Conservation (phyloP, 2,797 vertebrate species). For the Lithobates sylvaticus region DNA sequence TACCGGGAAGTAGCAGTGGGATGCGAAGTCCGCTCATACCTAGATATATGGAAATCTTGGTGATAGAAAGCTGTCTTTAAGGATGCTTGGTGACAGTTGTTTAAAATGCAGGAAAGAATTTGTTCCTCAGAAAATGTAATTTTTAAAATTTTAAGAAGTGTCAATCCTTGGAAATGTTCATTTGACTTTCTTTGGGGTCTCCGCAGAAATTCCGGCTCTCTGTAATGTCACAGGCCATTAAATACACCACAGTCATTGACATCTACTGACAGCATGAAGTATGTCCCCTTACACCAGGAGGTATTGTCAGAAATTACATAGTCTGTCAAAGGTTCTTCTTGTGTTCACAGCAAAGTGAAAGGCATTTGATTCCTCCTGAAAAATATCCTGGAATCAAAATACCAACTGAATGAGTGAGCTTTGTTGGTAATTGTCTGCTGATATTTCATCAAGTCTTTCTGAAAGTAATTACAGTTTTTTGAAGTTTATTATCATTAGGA, state of each 20-base stretch:
- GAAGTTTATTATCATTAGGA: conserved; percentile 50
- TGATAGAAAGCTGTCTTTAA: not conserved
- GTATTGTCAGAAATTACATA: conserved; percentile 45
- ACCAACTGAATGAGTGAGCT: conserved; percentile 40
- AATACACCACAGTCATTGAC: conserved; percentile 18
- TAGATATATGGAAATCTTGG: not conserved
- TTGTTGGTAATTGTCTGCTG: conserved; percentile 53
- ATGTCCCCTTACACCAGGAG: conserved; percentile 31
- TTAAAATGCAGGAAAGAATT: not conserved
- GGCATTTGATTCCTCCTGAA: conserved; percentile 50
- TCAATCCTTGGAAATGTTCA: not conserved
- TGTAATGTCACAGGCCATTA: conserved; percentile 14
- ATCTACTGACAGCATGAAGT: conserved; percentile 39
- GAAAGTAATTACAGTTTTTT: conserved; percentile 56
- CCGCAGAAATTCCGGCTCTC: conserved; percentile 3
- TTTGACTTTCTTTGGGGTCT: not conserved
- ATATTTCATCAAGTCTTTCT: conserved; percentile 54
- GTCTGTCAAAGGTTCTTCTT: conserved; percentile 54
- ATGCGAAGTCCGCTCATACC: not conserved
- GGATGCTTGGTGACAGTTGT: not conserved
- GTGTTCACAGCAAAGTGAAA: conserved; percentile 34
- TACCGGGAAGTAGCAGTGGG: too few relatives aligned
- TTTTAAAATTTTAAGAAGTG: not conserved
- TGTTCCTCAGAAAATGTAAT: not conserved
- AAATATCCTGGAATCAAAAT: conserved; percentile 49